Evolutionary conservation across 1,140 invertebrate species (phyloP), one percentile per base, ranked within the genome.

Genomic region (Scaptomyza montana): DNA sequence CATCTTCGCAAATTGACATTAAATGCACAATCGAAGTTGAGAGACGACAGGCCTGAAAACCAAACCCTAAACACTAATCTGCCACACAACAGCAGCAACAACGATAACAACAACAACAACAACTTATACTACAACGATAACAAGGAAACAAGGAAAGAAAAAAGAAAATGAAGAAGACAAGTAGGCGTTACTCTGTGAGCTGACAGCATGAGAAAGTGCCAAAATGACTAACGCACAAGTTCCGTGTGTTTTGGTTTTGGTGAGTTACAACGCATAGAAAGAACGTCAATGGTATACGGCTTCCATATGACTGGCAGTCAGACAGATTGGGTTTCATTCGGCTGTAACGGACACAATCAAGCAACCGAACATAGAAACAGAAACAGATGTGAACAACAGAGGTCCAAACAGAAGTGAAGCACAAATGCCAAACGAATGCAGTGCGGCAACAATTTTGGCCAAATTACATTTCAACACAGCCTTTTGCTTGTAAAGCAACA

Each of bases 401-500:
- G 12, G 39, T 4, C 39, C 6, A 2, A 45, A 19, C 33, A 39
- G 36, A 51, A 25, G 39, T 43, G 12, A 43, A 43, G 16, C 46
- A 36, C 33, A 63, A 50, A 55, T 47, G 74, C 77, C 80, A 82
- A 82, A 66, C 80, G 65, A 60, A 64, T 65, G 66, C 67, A 74
- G 54, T 60, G 45, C 54, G 54, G 60, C 57, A 89, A 73, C 80
- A 87, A 87, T 87, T 77, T 87, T 85, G 78, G 75, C 79, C 84
- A 89, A 89, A 89, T 89, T 89, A 89, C 84, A 89, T 89, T 89
- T 89, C 79, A 82, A 80, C 84, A 89, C 69, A 59, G 82, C 75
- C 82, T 86, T 81, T 82, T 76, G 71, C 71, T 57, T 72, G 66
- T 72, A 73, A 71, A 62, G 62, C 53, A 76, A 68, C 61, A 66